Conservation (phyloP, 1,140 invertebrate species). For the Drosophila azteca region DNA sequence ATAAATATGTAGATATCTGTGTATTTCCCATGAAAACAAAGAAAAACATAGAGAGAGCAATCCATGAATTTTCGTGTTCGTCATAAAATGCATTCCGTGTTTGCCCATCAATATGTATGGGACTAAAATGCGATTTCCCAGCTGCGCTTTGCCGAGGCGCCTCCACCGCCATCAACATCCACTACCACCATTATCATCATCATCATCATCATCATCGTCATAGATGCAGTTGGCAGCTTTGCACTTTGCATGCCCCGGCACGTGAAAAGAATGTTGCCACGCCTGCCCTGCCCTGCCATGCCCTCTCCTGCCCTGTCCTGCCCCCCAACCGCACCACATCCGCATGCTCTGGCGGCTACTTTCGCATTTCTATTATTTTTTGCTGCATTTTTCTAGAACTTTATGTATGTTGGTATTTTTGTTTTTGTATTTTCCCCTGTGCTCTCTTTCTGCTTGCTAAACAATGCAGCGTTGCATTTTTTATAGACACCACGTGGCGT, state of each 20-base stretch:
- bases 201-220: background rate
- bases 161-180: too few species aligned
- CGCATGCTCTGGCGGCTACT: background rate
- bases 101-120: constrained; percentile 58
- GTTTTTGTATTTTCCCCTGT: background rate
- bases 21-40: background rate
- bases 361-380: constrained; percentile 35
- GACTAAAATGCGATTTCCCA: constrained; percentile 19
- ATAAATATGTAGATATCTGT: constrained; percentile 27
- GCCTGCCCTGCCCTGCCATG: constrained; percentile 8
- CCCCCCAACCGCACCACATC: constrained; percentile 4
- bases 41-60: constrained; percentile 9
- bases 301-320: background rate
- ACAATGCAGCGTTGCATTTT: constrained; percentile 60
- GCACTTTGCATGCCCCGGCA: constrained; percentile 52
- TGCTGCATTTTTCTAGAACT: background rate
- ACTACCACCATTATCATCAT: too few species aligned
- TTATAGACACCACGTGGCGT: constrained; percentile 59
- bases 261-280: constrained; percentile 39
- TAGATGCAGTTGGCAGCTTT: constrained; percentile 41
- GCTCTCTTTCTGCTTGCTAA: constrained; percentile 43
- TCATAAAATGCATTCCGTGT: constrained; percentile 61
- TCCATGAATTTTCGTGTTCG: constrained; percentile 42
- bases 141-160: constrained; percentile 3
- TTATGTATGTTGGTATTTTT: constrained; percentile 5